These are phyloP conservation scores for Todus mexicanus DNA, from an alignment of 2,797 vertebrate species.

Conservation along the genomic window DNA sequence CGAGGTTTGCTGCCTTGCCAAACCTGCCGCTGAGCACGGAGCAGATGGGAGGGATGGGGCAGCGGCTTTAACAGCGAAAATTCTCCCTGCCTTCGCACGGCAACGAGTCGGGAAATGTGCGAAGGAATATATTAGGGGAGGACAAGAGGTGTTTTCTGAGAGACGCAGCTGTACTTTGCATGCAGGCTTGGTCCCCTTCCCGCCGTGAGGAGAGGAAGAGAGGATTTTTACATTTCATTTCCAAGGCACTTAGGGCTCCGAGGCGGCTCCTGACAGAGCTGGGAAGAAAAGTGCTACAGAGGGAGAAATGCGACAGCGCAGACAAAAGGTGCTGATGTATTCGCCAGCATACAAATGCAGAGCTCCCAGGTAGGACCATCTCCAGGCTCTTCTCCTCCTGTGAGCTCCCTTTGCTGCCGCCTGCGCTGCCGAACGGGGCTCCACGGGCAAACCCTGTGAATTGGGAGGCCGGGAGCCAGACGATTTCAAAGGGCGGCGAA, in stretches of 20 bases:
- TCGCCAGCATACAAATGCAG: not conserved
- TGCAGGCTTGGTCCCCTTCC: not conserved
- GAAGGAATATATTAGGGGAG: not conserved
- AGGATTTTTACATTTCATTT: not conserved
- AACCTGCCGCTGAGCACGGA: not conserved
- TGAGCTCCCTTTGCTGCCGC: not conserved
- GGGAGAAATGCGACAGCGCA: not conserved
- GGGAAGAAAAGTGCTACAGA: not conserved
- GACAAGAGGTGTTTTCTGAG: not conserved
- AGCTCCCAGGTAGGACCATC: not conserved
- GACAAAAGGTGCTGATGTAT: not conserved
- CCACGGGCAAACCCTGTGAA: not conserved
- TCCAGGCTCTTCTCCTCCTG: not conserved
- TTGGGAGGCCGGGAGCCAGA: not conserved
- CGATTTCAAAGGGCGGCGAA: not conserved
- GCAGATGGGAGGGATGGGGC: slow-evolving; percentile 32
- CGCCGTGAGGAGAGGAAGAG: not conserved
- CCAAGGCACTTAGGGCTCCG: not conserved
- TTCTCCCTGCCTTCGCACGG: not conserved
- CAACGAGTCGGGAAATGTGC: not conserved
- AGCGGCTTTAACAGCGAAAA: not conserved
- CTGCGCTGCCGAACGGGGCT: not conserved
- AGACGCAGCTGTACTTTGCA: not conserved
- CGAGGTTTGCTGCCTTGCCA: not conserved
- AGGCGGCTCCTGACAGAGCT: not conserved